Evolutionary conservation across 2,113 vertebrate genomes (phyloP).

Genomic region (Scatophagus argus): DNA sequence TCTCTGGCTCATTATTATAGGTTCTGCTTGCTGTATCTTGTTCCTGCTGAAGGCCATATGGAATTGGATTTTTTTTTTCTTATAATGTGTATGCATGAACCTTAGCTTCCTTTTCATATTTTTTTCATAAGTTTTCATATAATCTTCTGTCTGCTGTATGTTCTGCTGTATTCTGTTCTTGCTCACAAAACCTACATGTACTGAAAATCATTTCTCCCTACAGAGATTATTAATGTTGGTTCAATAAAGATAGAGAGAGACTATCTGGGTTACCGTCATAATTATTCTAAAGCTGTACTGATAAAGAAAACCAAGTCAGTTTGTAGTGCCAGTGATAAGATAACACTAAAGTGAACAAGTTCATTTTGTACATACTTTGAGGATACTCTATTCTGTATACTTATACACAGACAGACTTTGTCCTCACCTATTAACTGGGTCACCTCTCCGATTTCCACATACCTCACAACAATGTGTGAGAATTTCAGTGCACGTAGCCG

Average conservation of each 20-base stretch:
- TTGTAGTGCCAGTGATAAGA: slow-evolving; percentile 26
- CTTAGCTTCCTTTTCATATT: too few relatives aligned
- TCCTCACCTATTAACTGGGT: neutral
- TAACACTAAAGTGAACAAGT: slow-evolving; percentile 18
- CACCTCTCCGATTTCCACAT: neutral
- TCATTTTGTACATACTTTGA: neutral
- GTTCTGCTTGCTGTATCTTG: neutral
- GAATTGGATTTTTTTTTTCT: neutral
- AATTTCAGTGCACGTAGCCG: neutral
- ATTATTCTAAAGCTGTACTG: neutral
- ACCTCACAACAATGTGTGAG: neutral
- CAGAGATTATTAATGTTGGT: neutral
- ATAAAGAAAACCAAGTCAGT: neutral
- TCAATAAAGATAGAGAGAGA: neutral
- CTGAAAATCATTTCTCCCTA: neutral
- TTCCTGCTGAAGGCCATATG: neutral
- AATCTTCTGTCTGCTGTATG: neutral
- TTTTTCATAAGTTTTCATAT: neutral
- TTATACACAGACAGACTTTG: neutral
- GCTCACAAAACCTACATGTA: too few relatives aligned
- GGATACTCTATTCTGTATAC: slow-evolving; percentile 1
- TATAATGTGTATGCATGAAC: neutral
- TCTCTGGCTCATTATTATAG: neutral
- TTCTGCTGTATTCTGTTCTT: too few relatives aligned
- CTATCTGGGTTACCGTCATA: neutral